phyloP scores from a whole-genome alignment of 2,888 invertebrate species.

The Tetragonula carbonaria region DNA sequence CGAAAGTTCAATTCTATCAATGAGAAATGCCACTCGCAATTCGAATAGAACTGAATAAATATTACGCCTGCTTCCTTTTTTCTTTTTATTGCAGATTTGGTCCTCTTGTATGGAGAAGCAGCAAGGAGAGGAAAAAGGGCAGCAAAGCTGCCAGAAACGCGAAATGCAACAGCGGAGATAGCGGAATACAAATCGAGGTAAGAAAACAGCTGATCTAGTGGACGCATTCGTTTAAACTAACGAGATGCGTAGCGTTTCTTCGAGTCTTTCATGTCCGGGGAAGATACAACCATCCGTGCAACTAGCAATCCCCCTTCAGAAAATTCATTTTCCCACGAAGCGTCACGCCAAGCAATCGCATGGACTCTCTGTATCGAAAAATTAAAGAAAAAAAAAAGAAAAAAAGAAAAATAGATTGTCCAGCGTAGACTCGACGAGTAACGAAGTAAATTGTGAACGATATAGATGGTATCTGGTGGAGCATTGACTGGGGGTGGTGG shows the following conservation, averaged over 20 bases:
- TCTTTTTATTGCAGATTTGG: slow-evolving; percentile 85
- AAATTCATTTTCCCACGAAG: neutral
- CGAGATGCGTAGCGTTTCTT: neutral
- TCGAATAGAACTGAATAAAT: neutral
- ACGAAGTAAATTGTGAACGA: slow-evolving; percentile 63
- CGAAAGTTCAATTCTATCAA: neutral
- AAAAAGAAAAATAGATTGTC: neutral
- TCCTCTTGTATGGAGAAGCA: slow-evolving; percentile 89
- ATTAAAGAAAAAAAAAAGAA: too few species aligned
- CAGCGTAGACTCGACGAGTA: slow-evolving; percentile 24
- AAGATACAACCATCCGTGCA: neutral
- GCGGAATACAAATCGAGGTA: slow-evolving; percentile 89
- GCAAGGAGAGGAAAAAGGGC: slow-evolving; percentile 88
- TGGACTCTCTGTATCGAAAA: neutral
- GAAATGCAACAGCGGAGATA: slow-evolving; percentile 91
- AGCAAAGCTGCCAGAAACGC: slow-evolving; percentile 89
- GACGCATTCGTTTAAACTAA: neutral
- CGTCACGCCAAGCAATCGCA: slow-evolving; percentile 8
- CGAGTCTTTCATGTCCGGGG: neutral
- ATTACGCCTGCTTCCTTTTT: neutral
- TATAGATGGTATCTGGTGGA: slow-evolving; percentile 85
- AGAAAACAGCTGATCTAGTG: slow-evolving; percentile 65
- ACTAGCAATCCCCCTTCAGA: neutral
- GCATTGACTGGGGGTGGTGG: slow-evolving; percentile 82
- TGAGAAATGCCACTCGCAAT: neutral